phyloP scores from a whole-genome alignment of 2,888 invertebrate genomes.

The Drosophila anomelani region DNA sequence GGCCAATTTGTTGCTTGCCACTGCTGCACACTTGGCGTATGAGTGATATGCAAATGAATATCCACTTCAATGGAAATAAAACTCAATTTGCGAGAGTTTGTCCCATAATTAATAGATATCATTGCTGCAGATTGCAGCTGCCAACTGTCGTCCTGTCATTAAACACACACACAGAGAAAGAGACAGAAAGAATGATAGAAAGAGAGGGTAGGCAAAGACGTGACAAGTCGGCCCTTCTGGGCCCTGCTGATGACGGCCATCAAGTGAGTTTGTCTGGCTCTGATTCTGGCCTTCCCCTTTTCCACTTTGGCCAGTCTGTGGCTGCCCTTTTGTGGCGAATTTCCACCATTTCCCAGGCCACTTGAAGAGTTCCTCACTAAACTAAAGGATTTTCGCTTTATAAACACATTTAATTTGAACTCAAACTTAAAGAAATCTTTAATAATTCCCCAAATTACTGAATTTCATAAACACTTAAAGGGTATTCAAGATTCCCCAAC shows the following conservation, averaged over 20 bases:
- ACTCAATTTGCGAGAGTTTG: slow-evolving; percentile 44
- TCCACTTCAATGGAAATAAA: slow-evolving; percentile 33
- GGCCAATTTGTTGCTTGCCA: slow-evolving; percentile 16
- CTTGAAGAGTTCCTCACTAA: slow-evolving; percentile 1
- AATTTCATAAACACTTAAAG: neutral
- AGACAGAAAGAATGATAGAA: neutral
- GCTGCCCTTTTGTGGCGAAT: slow-evolving; percentile 5
- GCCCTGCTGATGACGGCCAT: slow-evolving; percentile 52
- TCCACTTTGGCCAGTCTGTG: slow-evolving; percentile 1
- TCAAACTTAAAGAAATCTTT: neutral
- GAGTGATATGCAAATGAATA: slow-evolving; percentile 41
- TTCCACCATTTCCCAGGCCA: neutral
- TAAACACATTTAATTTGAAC: neutral
- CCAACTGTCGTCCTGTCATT: slow-evolving; percentile 23
- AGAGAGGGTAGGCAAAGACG: slow-evolving; percentile 16
- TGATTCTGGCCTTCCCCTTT: slow-evolving; percentile 17
- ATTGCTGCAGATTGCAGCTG: slow-evolving; percentile 43
- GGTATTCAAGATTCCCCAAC: neutral
- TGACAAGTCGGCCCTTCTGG: slow-evolving; percentile 55
- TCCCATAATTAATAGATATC: slow-evolving; percentile 45
- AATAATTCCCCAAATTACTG: neutral
- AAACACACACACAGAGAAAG: slow-evolving; percentile 5
- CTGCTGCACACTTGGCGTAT: slow-evolving; percentile 29
- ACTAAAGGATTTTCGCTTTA: neutral
- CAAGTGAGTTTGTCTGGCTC: slow-evolving; percentile 40